Evolutionary conservation across 2,797 vertebrate genomes (phyloP), one percentile per base, ranked within the genome.

Genomic region (Myotis findleyi): DNA sequence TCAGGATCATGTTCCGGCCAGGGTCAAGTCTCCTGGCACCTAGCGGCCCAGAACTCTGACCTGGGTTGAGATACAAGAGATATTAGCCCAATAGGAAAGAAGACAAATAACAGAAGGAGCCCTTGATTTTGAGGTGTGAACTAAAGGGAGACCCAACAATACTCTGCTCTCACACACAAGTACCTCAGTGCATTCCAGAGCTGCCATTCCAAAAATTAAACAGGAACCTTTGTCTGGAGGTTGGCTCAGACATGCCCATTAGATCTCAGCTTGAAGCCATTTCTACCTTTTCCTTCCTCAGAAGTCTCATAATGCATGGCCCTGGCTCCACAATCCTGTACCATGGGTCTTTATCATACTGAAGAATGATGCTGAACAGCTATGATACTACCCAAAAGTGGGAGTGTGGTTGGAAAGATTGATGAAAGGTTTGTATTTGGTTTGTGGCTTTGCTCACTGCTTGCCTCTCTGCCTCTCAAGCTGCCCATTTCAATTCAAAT

Each of bases 401-500:
- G 18, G 38, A 91, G 44, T 89, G 49, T 69, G 72, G 62, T 49
- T 93, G 72, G 79, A 83, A 91, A 95, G 87, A 97, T 93, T 85
- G 97, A 94, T 64, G 84, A 82, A 94, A 49, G 82, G 47, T 91
- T 87, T 96, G 77, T 47, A 33, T 80, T 94, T 47, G 81, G 91
- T 86, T 91, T 94, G 96, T 93, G 94, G 85, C 89, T 96, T 53
- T 68, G 51, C 88, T 97, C 44, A 36, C 51, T 85, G 76, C 38
- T 73, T 85, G 80, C 86, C 77, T 95, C 79, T 93, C 90, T 80
- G 47, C 76, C 41, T 94, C 91, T 93, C 57, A 71, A 66, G 68
- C 89, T 91, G 89, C 44, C 87, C 23, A 11, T 86, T 96, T 93
- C 84, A 53, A 94, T 94, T 95, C 81, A 93, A 38, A 95, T 91